A percentile compares a stretch with the other conserved stretches of the same genome.
These are phyloP conservation scores for Acyrthosiphon pisum DNA, from an alignment of 1,140 invertebrate species.

Conservation along the genomic window DNA sequence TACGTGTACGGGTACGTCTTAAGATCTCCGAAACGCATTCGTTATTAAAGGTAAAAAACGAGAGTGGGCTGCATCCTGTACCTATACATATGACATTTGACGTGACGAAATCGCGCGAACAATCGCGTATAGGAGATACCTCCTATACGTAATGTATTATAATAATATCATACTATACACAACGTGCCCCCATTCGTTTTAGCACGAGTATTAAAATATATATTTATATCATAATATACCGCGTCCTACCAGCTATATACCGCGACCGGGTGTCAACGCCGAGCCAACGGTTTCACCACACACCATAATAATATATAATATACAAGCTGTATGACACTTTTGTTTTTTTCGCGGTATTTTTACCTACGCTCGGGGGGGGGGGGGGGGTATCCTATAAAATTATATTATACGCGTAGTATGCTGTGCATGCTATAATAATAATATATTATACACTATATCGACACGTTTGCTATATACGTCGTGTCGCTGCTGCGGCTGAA, in stretches of 20 bases:
- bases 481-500: not conserved
- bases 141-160: too few relatives aligned
- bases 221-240: not conserved
- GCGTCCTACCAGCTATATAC: too few relatives aligned
- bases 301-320: too few relatives aligned
- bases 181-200: not conserved
- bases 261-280: not conserved
- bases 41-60: not conserved
- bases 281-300: too few relatives aligned
- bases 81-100: not conserved
- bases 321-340: not conserved
- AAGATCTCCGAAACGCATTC: too few relatives aligned
- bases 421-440: not conserved
- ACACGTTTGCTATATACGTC: not conserved
- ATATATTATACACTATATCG: slow-evolving; percentile 1
- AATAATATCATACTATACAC: too few relatives aligned
- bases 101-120: not conserved
- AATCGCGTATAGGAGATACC: not conserved
- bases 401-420: not conserved
- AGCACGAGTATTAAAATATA: not conserved
- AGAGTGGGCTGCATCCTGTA: not conserved
- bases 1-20: too few relatives aligned
- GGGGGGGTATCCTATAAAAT: not conserved
- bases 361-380: not conserved
- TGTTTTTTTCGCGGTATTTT: not conserved